These are phyloP conservation scores for Ariopsis seemanni DNA, from an alignment of 2,113 vertebrate genomes.

Conservation along the genomic window DNA sequence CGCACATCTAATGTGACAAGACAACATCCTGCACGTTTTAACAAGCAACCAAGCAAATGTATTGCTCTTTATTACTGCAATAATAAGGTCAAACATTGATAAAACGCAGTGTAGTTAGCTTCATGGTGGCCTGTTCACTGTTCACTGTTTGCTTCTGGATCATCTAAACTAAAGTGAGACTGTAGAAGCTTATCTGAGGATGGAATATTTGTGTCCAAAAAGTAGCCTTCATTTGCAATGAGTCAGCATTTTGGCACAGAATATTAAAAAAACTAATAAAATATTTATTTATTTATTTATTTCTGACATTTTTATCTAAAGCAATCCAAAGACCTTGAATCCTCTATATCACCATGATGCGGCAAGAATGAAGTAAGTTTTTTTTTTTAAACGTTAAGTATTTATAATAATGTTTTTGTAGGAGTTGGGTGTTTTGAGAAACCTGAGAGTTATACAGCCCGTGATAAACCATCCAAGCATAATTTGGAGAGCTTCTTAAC, in stretches of 20 bases:
- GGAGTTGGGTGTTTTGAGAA: not conserved
- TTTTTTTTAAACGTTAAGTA: not conserved
- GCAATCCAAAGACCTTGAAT: not conserved
- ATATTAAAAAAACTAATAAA: not conserved
- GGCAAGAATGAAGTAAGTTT: not conserved
- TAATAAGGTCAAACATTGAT: not conserved
- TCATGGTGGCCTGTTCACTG: constrained; percentile 6
- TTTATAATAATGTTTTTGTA: constrained; percentile 1
- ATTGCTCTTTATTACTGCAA: not conserved
- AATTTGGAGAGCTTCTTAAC: constrained; percentile 16
- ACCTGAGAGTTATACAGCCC: not conserved
- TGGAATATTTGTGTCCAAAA: constrained; percentile 9
- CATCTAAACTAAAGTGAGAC: not conserved
- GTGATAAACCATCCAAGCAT: not conserved
- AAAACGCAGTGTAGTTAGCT: not conserved
- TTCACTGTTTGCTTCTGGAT: not conserved
- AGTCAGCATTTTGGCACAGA: constrained; percentile 11
- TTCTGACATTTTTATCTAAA: not conserved
- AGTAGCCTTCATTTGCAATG: not conserved
- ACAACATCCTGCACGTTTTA: not conserved
- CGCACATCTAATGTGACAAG: not conserved
- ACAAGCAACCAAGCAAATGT: not conserved
- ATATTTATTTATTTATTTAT: not conserved
- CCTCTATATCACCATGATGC: not conserved
- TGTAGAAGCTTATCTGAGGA: constrained; percentile 6